These are phyloP conservation scores for Notarius lentiginosus DNA, from an alignment of 2,113 vertebrate genomes.

Conservation along the genomic window DNA sequence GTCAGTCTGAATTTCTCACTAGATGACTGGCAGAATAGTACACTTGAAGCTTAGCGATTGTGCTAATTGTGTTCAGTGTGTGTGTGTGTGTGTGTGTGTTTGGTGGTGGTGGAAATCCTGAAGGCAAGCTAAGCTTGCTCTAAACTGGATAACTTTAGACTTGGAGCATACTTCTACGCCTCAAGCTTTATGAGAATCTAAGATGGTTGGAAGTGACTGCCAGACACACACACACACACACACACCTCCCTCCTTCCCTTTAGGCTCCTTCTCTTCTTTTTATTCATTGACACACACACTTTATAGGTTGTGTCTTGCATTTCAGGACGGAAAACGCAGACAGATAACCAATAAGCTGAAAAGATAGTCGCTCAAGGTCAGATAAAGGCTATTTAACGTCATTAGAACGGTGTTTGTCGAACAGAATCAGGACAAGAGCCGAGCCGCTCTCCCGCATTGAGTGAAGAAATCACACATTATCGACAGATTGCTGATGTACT, in stretches of 20 bases:
- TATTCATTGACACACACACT: not conserved
- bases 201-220: constrained; percentile 53
- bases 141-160: constrained; percentile 70
- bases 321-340: not conserved
- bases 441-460: not conserved
- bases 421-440: not conserved
- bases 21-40: not conserved
- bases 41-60: constrained; percentile 12
- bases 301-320: not conserved
- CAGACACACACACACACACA: not conserved
- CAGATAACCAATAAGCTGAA: constrained; percentile 19
- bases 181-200: constrained; percentile 62
- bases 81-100: not conserved
- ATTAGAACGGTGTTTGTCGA: not conserved
- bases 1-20: not conserved
- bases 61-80: not conserved
- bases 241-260: constrained; percentile 37
- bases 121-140: constrained; percentile 66
- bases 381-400: not conserved
- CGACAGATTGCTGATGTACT: not conserved
- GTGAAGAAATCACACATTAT: constrained; percentile 17
- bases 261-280: not conserved
- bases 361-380: constrained; percentile 14
- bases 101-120: constrained; percentile 54
- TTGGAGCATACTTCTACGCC: constrained; percentile 66